These are phyloP conservation scores for Petromus typicus DNA, from an alignment of 2,113 vertebrate species.

Conservation along the genomic window DNA sequence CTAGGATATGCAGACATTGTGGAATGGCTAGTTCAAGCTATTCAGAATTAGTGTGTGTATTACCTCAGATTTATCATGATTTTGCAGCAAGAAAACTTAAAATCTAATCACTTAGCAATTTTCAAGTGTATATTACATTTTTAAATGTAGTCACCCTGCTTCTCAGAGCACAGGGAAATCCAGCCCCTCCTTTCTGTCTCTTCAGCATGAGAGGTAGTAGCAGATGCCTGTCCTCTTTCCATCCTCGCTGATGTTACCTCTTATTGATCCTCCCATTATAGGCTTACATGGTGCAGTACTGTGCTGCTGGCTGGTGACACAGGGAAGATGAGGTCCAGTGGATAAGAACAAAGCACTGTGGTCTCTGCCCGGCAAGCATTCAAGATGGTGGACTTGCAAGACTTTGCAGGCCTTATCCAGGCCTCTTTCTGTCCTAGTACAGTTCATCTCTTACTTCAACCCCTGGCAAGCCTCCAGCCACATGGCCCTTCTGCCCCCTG, in stretches of 20 bases:
- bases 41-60: neutral
- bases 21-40: neutral
- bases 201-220: neutral
- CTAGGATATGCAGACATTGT: neutral
- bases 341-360: neutral
- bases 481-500: neutral
- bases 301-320: neutral
- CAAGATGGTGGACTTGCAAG: fast-evolving
- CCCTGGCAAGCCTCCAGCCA: neutral
- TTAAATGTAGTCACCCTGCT: neutral
- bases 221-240: neutral
- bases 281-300: neutral
- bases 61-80: neutral
- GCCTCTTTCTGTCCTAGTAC: neutral
- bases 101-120: neutral
- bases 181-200: neutral
- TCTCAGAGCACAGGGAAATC: neutral
- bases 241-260: neutral
- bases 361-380: neutral
- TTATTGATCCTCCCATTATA: neutral
- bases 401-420: neutral
- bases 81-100: neutral
- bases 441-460: neutral
- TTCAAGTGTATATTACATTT: neutral
- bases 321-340: neutral